These are phyloP conservation scores for Protodeltote pygarga DNA, from an alignment of 2,888 invertebrate genomes.

Conservation along the genomic window DNA sequence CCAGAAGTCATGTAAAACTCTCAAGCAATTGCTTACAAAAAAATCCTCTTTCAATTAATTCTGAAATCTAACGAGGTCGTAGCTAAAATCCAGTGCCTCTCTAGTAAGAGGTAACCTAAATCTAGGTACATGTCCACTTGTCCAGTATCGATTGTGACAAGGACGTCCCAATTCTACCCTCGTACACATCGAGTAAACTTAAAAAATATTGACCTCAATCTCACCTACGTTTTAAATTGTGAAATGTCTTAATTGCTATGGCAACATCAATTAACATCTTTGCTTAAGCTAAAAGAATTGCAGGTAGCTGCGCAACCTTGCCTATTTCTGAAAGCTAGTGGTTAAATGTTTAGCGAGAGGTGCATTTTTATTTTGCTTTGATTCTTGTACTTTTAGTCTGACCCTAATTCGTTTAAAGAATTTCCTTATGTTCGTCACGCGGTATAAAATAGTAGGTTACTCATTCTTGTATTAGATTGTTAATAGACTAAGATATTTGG, in stretches of 20 bases:
- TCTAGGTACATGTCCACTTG: no score
- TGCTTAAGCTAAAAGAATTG: slow-evolving; percentile 1
- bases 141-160: background rate
- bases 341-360: no score
- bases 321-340: background rate
- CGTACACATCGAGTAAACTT: background rate
- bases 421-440: no score
- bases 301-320: no score
- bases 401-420: background rate
- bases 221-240: background rate
- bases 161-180: slow-evolving; percentile 3
- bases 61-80: background rate
- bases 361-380: background rate
- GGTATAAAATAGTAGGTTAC: no score
- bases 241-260: slow-evolving; percentile 2
- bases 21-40: no score
- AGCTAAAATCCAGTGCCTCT: background rate
- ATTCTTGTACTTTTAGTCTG: background rate
- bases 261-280: slow-evolving; percentile 3
- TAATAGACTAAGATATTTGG: no score
- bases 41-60: no score
- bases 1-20: no score
- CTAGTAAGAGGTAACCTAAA: no score
- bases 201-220: slow-evolving; percentile 4
- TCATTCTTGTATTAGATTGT: no score